These are phyloP conservation scores for Oryzias dopingdopingensis DNA, from an alignment of 2,797 vertebrate species.

Conservation along the genomic window DNA sequence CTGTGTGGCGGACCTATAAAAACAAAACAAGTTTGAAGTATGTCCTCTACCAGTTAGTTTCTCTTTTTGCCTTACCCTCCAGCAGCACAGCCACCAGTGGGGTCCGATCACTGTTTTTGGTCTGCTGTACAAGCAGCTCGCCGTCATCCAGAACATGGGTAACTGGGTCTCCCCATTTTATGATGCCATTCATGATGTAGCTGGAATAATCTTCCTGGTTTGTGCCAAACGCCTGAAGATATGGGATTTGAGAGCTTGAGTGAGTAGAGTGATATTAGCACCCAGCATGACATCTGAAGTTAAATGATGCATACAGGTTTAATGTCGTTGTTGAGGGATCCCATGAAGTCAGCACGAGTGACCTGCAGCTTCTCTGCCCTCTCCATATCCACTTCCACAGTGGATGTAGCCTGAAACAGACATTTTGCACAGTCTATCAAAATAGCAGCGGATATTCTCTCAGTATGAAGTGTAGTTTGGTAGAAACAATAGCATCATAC, in stretches of 20 bases:
- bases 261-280: neutral
- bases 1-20: slow-evolving; percentile 90
- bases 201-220: slow-evolving; percentile 97
- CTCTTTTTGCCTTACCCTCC: slow-evolving; percentile 79
- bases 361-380: slow-evolving; percentile 93
- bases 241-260: neutral
- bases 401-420: slow-evolving; percentile 85
- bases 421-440: neutral
- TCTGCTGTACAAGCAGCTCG: slow-evolving; percentile 94
- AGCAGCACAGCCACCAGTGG: slow-evolving; percentile 91
- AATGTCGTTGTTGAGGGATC: slow-evolving; percentile 95
- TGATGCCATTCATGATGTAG: slow-evolving; percentile 98
- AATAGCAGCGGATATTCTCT: too few relatives aligned
- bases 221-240: slow-evolving; percentile 90
- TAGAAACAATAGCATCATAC: too few relatives aligned
- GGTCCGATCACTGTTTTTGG: slow-evolving; percentile 96
- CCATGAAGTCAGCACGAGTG: slow-evolving; percentile 88
- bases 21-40: slow-evolving; percentile 1
- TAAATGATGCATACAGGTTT: slow-evolving; percentile 84
- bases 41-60: neutral
- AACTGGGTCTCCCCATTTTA: slow-evolving; percentile 97
- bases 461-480: too few relatives aligned
- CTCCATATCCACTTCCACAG: slow-evolving; percentile 98
- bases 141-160: slow-evolving; percentile 91
- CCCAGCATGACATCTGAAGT: neutral